These are phyloP conservation scores for Lamellibrachia satsuma DNA, from an alignment of 2,888 invertebrate species.

Conservation along the genomic window DNA sequence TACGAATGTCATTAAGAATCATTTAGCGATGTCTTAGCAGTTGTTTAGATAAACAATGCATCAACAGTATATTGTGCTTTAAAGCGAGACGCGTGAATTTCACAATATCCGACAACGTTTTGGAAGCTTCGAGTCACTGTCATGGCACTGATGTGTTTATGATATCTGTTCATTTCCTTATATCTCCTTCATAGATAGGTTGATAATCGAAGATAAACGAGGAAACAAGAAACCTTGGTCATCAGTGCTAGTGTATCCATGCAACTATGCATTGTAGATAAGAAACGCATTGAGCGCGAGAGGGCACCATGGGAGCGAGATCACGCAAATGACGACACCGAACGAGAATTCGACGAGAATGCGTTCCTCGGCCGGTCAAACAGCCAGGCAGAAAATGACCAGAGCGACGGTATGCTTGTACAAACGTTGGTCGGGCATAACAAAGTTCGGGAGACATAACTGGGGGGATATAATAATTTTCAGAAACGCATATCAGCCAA, in stretches of 20 bases:
- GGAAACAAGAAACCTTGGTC: background rate
- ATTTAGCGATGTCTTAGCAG: too few relatives aligned
- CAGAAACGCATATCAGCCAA: too few relatives aligned
- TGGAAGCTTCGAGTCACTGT: background rate
- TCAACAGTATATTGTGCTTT: too few relatives aligned
- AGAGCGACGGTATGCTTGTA: background rate
- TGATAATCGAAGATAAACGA: background rate
- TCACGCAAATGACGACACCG: background rate
- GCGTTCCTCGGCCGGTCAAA: background rate
- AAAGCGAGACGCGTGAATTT: background rate
- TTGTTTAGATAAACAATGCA: too few relatives aligned
- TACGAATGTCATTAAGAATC: too few relatives aligned
- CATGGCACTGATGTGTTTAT: background rate
- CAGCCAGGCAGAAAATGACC: background rate
- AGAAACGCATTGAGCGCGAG: background rate
- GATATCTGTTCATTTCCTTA: background rate
- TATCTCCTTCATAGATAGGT: background rate
- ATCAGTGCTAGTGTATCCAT: background rate
- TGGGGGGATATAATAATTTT: too few relatives aligned
- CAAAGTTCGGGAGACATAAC: background rate
- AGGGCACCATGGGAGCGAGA: constrained; percentile 21
- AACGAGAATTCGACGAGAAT: constrained; percentile 14
- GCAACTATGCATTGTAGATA: background rate
- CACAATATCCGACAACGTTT: background rate
- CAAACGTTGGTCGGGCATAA: background rate